phyloP scores from a whole-genome alignment of 1,140 invertebrate genomes.

The Papilio machaon region DNA sequence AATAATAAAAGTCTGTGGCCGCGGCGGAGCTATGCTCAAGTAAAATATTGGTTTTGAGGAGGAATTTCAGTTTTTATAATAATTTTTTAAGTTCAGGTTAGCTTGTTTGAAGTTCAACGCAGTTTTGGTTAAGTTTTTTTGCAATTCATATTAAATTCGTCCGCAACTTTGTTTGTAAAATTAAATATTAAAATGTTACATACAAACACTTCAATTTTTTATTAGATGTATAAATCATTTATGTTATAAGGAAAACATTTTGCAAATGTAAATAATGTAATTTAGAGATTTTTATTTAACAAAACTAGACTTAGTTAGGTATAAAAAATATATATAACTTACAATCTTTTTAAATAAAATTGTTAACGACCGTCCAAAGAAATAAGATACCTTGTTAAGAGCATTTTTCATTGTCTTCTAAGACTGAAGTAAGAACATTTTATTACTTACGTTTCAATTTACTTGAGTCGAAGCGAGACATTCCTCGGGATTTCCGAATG shows the following conservation, averaged over 20 bases:
- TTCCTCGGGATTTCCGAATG: conserved; percentile 1
- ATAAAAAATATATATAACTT: background rate
- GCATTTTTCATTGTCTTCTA: conserved; percentile 6
- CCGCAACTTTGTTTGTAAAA: background rate
- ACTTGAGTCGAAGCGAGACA: background rate
- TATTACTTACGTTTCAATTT: conserved; percentile 24
- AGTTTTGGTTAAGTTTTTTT: background rate
- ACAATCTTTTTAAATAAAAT: background rate
- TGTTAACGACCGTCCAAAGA: background rate
- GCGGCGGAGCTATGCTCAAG: background rate
- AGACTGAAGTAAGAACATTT: conserved; percentile 22
- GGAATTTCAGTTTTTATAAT: background rate
- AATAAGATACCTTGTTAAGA: conserved; percentile 5
- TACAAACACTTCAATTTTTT: no score
- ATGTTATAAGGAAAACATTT: no score
- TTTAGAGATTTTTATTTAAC: no score
- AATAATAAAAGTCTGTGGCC: background rate
- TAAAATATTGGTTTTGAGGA: conserved; percentile 7
- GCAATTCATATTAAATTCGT: background rate
- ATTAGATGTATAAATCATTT: no score
- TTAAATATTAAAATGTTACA: no score
- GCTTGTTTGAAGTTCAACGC: background rate
- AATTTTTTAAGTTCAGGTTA: background rate
- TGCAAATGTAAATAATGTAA: no score
- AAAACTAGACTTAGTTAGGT: no score